These are phyloP conservation scores for Picathartes gymnocephalus DNA, from an alignment of 2,113 vertebrate species.

Conservation along the genomic window DNA sequence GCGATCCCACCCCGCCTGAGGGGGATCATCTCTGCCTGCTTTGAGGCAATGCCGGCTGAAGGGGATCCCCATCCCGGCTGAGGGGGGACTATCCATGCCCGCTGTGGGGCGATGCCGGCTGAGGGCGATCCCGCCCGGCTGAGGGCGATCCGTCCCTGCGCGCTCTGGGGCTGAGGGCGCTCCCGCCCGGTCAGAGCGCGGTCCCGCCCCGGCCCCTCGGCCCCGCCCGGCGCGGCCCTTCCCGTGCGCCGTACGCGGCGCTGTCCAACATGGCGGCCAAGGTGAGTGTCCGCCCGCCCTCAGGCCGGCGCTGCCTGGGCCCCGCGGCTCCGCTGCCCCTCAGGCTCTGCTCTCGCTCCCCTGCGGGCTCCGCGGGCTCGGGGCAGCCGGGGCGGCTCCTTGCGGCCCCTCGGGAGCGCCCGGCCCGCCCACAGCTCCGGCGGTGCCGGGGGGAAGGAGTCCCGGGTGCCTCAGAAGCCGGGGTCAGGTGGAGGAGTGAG, in stretches of 20 bases:
- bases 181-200: not conserved
- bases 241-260: not conserved
- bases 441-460: not conserved
- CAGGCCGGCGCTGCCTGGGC: not conserved
- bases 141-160: fast-evolving
- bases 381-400: not conserved
- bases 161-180: not conserved
- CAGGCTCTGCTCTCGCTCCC: not conserved
- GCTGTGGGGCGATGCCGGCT: fast-evolving
- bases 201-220: not conserved
- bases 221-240: not conserved
- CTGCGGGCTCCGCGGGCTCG: not conserved
- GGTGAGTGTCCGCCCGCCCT: not conserved
- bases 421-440: not conserved
- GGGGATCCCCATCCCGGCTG: not conserved
- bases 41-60: too few relatives aligned
- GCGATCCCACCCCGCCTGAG: not conserved
- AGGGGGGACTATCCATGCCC: too few relatives aligned
- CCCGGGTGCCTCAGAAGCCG: not conserved
- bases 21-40: not conserved
- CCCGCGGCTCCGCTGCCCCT: not conserved
- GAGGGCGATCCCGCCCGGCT: too few relatives aligned
- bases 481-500: fast-evolving
- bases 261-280: not conserved
- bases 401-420: not conserved